Evolutionary conservation across 2,113 vertebrate species (phyloP), one percentile per base, ranked within the genome.

Genomic region (Dipodomys ordii): DNA sequence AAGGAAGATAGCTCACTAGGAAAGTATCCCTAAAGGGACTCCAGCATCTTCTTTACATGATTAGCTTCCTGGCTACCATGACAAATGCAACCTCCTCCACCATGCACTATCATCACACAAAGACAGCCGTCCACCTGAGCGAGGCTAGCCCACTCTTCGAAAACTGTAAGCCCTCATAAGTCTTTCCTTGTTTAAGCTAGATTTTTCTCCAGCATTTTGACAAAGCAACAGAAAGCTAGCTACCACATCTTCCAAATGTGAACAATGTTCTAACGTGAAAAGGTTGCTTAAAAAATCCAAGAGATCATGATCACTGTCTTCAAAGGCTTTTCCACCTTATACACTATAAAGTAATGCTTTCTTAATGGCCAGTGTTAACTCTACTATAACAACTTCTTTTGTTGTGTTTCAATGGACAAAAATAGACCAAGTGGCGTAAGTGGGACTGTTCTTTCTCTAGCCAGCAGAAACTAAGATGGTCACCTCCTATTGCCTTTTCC

Each of bases 271-370:
- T 87, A 73, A 95, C 84, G 32, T 67, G 23, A 62, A 90, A 72
- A 87, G 7, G 65, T 65, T 65, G 4, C 67, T 83, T 9, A 83
- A 64, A 65, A 88, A 79, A 57, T 44, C 12, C 28, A 86, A 82
- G 53, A 91, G 9, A 44, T 87, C 62, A 64, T 53, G 28, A 90
- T 39, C 25, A 94, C 67, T 68, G 15, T 69, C 76, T 93, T 93
- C 39, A 74, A 92, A 69, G 65, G 2, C 30, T 79, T 78, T 57
- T 88, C 12, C 3, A 35, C 35, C 32, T 92, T 83, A 64, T 2
- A 79, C 0, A 32, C 39, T 20, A 49, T 44, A 32, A 60, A 87
- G 22, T 77, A 60, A 88, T 57, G 91, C 16, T 49, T 73, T 72
- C 62, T 83, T 85, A 86, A 35, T 39, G 11, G 18, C 22, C 11